Conservation (phyloP, 2,797 vertebrate species). For the Linurgus olivaceus region DNA sequence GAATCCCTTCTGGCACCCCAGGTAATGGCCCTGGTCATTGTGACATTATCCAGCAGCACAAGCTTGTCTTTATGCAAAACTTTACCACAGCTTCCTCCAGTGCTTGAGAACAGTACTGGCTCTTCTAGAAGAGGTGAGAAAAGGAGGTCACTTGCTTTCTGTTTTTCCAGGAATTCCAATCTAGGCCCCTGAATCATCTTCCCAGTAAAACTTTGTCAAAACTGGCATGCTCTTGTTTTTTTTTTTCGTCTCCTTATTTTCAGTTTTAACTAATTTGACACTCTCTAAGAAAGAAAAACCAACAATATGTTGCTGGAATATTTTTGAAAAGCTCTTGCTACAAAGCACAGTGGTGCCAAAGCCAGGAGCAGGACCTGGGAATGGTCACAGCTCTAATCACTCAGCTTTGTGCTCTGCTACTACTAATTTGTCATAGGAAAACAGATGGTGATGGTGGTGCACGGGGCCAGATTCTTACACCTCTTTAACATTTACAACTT, state of each 20-base stretch:
- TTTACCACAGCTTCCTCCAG: not conserved
- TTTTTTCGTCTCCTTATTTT: not conserved
- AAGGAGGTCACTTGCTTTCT: not conserved
- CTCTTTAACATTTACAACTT: slow-evolving; percentile 37
- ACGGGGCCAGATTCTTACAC: slow-evolving; percentile 20
- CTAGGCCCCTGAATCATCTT: slow-evolving; percentile 14
- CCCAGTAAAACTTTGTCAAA: slow-evolving; percentile 19
- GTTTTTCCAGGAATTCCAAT: slow-evolving; percentile 16
- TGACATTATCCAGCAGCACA: not conserved
- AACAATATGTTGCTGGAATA: slow-evolving; percentile 29
- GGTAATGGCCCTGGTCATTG: not conserved
- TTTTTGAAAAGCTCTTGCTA: slow-evolving; percentile 5
- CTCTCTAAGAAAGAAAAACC: slow-evolving; percentile 15
- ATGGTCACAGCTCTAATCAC: slow-evolving; percentile 27
- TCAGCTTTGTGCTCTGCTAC: not conserved
- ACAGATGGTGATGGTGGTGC: slow-evolving; percentile 21
- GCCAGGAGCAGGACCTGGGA: slow-evolving; percentile 6
- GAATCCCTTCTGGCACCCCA: not conserved
- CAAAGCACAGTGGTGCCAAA: not conserved
- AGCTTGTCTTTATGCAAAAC: not conserved
- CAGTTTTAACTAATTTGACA: slow-evolving; percentile 30
- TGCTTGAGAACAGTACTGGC: not conserved
- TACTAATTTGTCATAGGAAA: slow-evolving; percentile 50
- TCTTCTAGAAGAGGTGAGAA: not conserved
- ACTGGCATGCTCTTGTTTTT: not conserved